Evolutionary conservation across 2,888 invertebrate genomes (phyloP).

Genomic region (Drosophila quinaria): DNA sequence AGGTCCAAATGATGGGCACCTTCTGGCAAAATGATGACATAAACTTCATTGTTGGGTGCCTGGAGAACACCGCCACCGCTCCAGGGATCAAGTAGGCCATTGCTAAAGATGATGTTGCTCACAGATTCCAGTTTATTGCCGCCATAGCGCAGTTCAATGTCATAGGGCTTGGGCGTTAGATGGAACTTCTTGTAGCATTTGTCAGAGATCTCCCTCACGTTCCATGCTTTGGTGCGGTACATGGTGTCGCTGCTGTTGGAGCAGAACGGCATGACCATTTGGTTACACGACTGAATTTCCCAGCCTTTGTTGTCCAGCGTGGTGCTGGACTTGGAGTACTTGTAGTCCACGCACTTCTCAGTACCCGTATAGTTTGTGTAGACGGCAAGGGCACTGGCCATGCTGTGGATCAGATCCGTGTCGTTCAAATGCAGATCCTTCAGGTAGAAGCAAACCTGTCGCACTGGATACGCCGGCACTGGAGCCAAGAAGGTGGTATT

Average conservation of each 20-base stretch:
- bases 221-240: slow-evolving; percentile 93
- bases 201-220: slow-evolving; percentile 88
- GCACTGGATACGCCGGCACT: slow-evolving; percentile 94
- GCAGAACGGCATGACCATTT: slow-evolving; percentile 99
- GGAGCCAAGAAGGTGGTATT: slow-evolving; percentile 92
- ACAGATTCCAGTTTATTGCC: slow-evolving; percentile 90
- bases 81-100: slow-evolving; percentile 95
- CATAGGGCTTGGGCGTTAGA: slow-evolving; percentile 89
- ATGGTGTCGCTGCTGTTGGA: slow-evolving; percentile 91
- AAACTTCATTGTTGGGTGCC: slow-evolving; percentile 89
- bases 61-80: slow-evolving; percentile 92
- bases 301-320: slow-evolving; percentile 86
- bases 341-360: slow-evolving; percentile 89
- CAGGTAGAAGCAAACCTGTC: slow-evolving; percentile 88
- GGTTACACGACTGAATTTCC: slow-evolving; percentile 96
- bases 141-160: slow-evolving; percentile 92
- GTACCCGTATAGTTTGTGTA: slow-evolving; percentile 94
- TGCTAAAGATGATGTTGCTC: slow-evolving; percentile 92
- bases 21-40: slow-evolving; percentile 91
- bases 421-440: slow-evolving; percentile 63
- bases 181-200: slow-evolving; percentile 90
- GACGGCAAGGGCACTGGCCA: slow-evolving; percentile 90
- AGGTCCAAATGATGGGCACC: slow-evolving; percentile 95
- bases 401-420: slow-evolving; percentile 84
- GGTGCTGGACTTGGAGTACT: slow-evolving; percentile 89